These are phyloP conservation scores for Drosophila hydei DNA, from an alignment of 1,140 invertebrate species.

Conservation along the genomic window DNA sequence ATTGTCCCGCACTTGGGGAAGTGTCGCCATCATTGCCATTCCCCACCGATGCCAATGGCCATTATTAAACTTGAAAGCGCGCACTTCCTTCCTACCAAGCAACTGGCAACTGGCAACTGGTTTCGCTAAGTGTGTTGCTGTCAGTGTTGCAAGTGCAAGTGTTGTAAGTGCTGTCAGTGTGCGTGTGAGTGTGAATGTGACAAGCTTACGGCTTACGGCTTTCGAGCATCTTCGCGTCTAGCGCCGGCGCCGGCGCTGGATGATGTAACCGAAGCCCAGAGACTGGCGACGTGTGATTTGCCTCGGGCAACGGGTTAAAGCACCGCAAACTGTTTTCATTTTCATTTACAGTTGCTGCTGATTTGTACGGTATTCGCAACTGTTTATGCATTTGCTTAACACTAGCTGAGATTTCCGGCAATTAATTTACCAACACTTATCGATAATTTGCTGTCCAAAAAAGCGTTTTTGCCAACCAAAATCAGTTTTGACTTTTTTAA, in stretches of 20 bases:
- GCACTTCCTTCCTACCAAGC: slow-evolving; percentile 39
- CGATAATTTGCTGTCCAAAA: slow-evolving; percentile 17
- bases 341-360: slow-evolving; percentile 1
- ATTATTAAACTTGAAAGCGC: slow-evolving; percentile 45
- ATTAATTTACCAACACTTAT: slow-evolving; percentile 31
- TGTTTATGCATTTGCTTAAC: slow-evolving; percentile 18
- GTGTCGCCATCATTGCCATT: slow-evolving; percentile 13
- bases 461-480: background rate
- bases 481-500: background rate
- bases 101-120: slow-evolving; percentile 14
- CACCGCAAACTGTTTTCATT: background rate
- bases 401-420: slow-evolving; percentile 57
- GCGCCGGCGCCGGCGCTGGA: slow-evolving; percentile 22
- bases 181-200: slow-evolving; percentile 58
- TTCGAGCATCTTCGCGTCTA: slow-evolving; percentile 70
- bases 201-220: slow-evolving; percentile 12
- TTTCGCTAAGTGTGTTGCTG: slow-evolving; percentile 12
- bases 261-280: slow-evolving; percentile 61
- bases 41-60: slow-evolving; percentile 34
- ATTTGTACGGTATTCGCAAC: background rate
- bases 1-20: slow-evolving; percentile 3
- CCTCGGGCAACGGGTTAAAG: slow-evolving; percentile 50
- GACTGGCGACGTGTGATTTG: slow-evolving; percentile 11
- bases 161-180: slow-evolving; percentile 1
- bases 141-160: slow-evolving; percentile 4